Conservation (phyloP, 1,140 invertebrate species). For the Lasaia peninsularis region DNA sequence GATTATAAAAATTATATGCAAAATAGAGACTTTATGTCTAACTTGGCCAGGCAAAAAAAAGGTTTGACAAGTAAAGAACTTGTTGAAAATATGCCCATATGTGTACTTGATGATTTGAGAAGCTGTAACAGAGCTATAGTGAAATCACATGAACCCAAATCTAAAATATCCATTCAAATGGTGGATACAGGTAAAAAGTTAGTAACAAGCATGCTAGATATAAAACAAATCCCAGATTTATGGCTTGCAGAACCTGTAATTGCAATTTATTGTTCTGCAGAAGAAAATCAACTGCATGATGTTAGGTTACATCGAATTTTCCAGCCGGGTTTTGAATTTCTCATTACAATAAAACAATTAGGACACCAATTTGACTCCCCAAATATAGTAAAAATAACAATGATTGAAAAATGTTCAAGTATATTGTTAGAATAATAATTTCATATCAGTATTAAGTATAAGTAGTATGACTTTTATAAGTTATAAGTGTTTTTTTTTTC, state of each 20-base stretch:
- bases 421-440: no score
- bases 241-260: not conserved
- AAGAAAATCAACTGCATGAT: not conserved
- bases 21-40: conserved; percentile 15
- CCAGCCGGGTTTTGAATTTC: conserved; percentile 1
- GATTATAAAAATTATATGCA: conserved; percentile 18
- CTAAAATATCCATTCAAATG: no score
- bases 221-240: not conserved
- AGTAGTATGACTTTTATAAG: no score
- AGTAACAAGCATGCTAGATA: not conserved
- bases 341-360: conserved; percentile 2
- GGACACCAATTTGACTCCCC: not conserved
- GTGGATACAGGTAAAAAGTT: not conserved
- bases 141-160: not conserved
- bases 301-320: not conserved
- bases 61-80: conserved; percentile 3
- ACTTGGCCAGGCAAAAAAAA: conserved; percentile 15
- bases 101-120: conserved; percentile 14
- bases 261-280: not conserved
- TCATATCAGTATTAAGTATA: no score
- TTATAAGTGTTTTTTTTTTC: no score
- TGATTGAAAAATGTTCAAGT: not conserved
- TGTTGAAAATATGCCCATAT: conserved; percentile 14
- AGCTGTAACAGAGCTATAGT: conserved; percentile 22
- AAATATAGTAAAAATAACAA: not conserved